Evolutionary conservation across 2,113 vertebrate genomes (phyloP), one percentile per base, ranked within the genome.

Genomic region (Pyxicephalus adspersus): DNA sequence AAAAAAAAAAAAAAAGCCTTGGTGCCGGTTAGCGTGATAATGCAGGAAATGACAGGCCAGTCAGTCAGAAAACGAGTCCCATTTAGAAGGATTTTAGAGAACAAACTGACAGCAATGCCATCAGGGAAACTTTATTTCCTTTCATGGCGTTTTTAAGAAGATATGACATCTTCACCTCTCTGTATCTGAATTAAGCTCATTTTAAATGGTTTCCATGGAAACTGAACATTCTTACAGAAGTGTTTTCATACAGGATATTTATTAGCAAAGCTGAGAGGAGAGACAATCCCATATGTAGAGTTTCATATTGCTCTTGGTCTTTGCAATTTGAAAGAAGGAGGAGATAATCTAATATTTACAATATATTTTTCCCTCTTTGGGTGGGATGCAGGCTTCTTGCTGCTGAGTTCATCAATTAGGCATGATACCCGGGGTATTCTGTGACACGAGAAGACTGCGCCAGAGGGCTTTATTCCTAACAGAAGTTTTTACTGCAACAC

Each of bases 201-300:
- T 58, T 60, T 74, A 74, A 74, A 28, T 34, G 5, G 71, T 74
- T 60, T 23, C 71, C 71, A 16, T 74, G 71, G 71, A 74, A 74
- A 74, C 71, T 38, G 71, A 60, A 55, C 71, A 4, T 22, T 57
- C 38, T 74, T 60, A 17, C n/a, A 18, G 71, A n/a, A 58, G 71
- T 60, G 28, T 60, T 74, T 72, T 23, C 54, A 74, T 38, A 74
- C 54, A 17, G 23, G 71, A 74, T 58, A 74, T 57, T 57, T 74
- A 74, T 74, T 74, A 60, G 70, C 34, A 17, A n/a, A 34, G 52
- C 54, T 22, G 26, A 34, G 70, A 73, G 28, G 19, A 57, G 28
- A 72, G 50, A 54, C 38, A 51, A 29, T 20, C 11, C 2, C 17
- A 23, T 54, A 51, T 55, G 4, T 19, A 22, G 45, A 45, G 20